A percentile compares a stretch with the other conserved stretches of the same genome.
These are phyloP conservation scores for Hypsibius dujardini DNA, from an alignment of 1,140 invertebrate species.

Conservation along the genomic window DNA sequence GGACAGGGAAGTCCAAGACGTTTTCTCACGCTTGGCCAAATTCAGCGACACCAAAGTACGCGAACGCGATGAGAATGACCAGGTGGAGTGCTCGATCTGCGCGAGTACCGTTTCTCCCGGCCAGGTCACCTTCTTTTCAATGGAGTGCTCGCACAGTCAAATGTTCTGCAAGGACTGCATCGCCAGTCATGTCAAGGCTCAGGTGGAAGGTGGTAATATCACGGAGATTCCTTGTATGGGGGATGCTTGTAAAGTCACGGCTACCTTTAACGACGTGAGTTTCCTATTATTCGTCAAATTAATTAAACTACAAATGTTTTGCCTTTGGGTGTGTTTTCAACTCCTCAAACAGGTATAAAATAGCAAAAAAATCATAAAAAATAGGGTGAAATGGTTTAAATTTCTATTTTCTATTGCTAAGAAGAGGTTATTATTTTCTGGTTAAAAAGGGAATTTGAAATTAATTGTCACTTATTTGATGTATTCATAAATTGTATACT, in stretches of 20 bases:
- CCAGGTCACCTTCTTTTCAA: neutral
- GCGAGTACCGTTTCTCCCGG: neutral
- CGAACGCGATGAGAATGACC: neutral
- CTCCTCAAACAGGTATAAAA: neutral
- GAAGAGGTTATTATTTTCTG: neutral
- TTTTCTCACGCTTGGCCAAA: neutral
- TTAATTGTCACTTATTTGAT: neutral
- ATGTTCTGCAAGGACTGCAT: neutral
- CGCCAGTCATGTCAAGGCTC: neutral
- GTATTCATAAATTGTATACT: neutral
- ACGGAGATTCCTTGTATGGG: neutral
- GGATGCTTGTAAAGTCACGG: neutral
- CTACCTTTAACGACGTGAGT: neutral
- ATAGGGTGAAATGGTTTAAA: neutral
- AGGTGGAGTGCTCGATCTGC: neutral
- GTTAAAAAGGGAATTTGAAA: neutral
- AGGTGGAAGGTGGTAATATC: neutral
- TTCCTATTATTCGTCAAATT: neutral
- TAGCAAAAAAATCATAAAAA: neutral
- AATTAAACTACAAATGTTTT: neutral
- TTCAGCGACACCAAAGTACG: neutral
- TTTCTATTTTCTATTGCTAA: neutral
- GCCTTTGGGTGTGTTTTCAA: neutral
- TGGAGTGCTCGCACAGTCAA: neutral
- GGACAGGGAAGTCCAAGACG: slow-evolving; percentile 4